Evolutionary conservation across 2,113 vertebrate species (phyloP), one percentile per base, ranked within the genome.

Genomic region (Ondatra zibethicus): DNA sequence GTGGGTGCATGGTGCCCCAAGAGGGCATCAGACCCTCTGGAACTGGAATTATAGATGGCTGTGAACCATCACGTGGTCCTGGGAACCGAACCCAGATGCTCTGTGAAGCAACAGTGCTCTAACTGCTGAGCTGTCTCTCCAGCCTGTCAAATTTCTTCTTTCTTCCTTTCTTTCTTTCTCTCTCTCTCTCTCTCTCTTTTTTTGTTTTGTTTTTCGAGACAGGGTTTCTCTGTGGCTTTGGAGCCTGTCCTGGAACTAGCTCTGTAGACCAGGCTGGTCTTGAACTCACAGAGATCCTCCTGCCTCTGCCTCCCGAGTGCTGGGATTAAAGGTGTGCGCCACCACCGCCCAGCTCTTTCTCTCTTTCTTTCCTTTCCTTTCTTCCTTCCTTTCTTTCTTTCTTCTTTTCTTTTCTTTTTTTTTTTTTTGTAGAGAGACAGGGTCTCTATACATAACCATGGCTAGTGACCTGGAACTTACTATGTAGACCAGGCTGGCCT

Each of bases 121-220:
- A 52, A 31, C 76, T 78, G 47, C 31, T 80, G 33, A 81, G 50
- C 29, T 5, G 23, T 36, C 50, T 80, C 50, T 50, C 50, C 23
- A 55, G 19, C 78, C 75, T 33, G 14, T 19, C 29, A 33, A 78
- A 31, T 29, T 47, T 33, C 3, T 31, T 23, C 72, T 70, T 52
- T 10, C 0, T 10, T 17, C 8, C 14, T 8, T 12, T 3, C 3
- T 4, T 17, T 9, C 3, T 3, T 3, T 7, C 27, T 1, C 16
- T 11, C 25, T 9, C 14, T 7, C 4, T 8, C 23, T 1, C 6
- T 1, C 3, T 27, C n/a, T n/a, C n/a, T n/a, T n/a, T n/a, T n/a
- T n/a, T n/a, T n/a, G n/a, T n/a, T n/a, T n/a, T n/a, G n/a, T n/a
- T n/a, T n/a, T n/a, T n/a, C n/a, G n/a, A n/a, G n/a, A n/a, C n/a